Evolutionary conservation across 2,888 invertebrate species (phyloP).

Genomic region (Marasmarcha lunaedactyla): DNA sequence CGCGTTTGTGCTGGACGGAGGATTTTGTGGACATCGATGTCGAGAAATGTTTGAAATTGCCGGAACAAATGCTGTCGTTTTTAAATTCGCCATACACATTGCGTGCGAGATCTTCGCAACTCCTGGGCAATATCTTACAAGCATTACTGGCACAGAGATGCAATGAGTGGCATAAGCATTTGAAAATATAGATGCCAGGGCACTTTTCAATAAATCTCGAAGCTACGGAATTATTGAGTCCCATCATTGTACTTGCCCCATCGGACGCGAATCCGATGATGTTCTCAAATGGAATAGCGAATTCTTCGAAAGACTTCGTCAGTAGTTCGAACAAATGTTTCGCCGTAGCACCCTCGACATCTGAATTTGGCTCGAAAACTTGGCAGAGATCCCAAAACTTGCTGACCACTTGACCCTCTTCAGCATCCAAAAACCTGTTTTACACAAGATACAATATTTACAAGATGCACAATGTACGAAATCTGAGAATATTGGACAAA

Average conservation of each 20-base stretch:
- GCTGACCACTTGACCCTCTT: too few species aligned
- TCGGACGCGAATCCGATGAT: constrained; percentile 15
- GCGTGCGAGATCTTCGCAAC: constrained; percentile 22
- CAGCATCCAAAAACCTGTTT: too few species aligned
- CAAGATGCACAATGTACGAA: too few species aligned
- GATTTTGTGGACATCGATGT: constrained; percentile 1
- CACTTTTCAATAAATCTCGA: constrained; percentile 1
- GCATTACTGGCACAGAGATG: constrained; percentile 25
- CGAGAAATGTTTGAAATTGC: constrained; percentile 5
- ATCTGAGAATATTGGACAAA: too few species aligned
- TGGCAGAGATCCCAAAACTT: too few species aligned
- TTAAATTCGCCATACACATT: constrained; percentile 20
- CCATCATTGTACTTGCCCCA: constrained; percentile 16
- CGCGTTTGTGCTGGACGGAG: constrained; percentile 9
- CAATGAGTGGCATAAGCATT: constrained; percentile 26
- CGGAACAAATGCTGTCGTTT: constrained; percentile 5
- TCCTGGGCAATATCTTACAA: constrained; percentile 21
- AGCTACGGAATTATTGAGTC: constrained; percentile 13
- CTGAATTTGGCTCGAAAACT: too few species aligned
- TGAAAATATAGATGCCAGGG: constrained; percentile 7
- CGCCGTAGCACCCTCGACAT: too few species aligned
- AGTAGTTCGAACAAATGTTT: too few species aligned
- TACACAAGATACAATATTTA: too few species aligned
- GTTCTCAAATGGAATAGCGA: constrained; percentile 12
- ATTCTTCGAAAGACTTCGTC: too few species aligned